A percentile compares a stretch with the other conserved stretches of the same genome.
Evolutionary conservation across 92 coral and sea anemone genomes (phyloP).

Genomic region (Parazoanthus darwini): DNA sequence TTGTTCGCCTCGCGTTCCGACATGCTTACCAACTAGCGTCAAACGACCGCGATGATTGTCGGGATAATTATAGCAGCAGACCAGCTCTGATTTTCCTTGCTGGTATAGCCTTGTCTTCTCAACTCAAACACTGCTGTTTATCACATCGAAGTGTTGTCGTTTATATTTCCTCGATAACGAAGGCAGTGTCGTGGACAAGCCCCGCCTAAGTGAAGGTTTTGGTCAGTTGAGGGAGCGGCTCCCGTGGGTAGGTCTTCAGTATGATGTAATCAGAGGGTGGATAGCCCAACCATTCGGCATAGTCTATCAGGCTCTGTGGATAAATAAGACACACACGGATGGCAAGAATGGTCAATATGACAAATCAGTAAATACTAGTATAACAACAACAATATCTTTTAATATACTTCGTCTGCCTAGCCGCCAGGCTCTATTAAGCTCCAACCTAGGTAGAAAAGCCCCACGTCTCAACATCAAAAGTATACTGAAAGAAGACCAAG

Average conservation of each 20-base stretch:
- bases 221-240: constrained; percentile 58
- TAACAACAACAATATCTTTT: not conserved
- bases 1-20: too few species aligned
- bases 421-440: too few species aligned
- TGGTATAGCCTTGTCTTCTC: not conserved
- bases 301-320: constrained; percentile 57
- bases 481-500: too few species aligned
- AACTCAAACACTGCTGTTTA: not conserved
- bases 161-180: constrained; percentile 70
- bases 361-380: not conserved
- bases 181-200: constrained; percentile 69
- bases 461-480: too few species aligned
- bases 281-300: constrained; percentile 71
- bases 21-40: too few species aligned
- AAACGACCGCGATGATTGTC: too few species aligned
- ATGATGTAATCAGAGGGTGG: constrained; percentile 58
- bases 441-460: too few species aligned
- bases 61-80: too few species aligned
- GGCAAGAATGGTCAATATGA: not conserved
- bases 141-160: not conserved
- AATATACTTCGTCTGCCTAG: not conserved
- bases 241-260: constrained; percentile 73
- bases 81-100: not conserved
- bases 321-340: not conserved
- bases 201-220: constrained; percentile 75